phyloP scores from a whole-genome alignment of 1,140 invertebrate species.

The Penaeus japonicus region DNA sequence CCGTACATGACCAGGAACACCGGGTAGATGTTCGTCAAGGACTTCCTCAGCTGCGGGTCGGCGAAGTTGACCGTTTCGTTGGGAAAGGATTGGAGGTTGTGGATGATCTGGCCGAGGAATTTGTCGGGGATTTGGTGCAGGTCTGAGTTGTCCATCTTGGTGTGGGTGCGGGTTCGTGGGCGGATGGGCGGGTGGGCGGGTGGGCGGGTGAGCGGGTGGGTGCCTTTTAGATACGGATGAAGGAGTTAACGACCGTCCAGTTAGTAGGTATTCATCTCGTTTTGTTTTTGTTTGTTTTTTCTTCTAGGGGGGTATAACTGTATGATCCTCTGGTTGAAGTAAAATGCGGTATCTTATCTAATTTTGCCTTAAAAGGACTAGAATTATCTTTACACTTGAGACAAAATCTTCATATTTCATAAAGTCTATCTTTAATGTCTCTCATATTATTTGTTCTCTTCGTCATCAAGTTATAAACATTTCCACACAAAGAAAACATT shows the following conservation, averaged over 20 bases:
- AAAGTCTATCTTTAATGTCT: too few relatives aligned
- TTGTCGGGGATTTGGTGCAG: neutral
- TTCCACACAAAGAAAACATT: too few relatives aligned
- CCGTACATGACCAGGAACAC: constrained; percentile 31
- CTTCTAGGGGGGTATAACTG: too few relatives aligned
- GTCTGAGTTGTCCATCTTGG: neutral
- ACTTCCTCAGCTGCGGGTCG: constrained; percentile 6
- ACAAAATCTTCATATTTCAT: too few relatives aligned
- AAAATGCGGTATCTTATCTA: too few relatives aligned
- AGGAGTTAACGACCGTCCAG: neutral
- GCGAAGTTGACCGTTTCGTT: constrained; percentile 35
- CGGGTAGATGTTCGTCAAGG: constrained; percentile 21
- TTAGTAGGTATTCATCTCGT: too few relatives aligned
- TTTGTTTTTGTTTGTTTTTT: too few relatives aligned
- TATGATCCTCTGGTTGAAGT: too few relatives aligned
- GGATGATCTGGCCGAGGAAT: constrained; percentile 10
- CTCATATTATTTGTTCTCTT: too few relatives aligned
- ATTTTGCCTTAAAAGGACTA: too few relatives aligned
- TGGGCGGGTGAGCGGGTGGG: neutral
- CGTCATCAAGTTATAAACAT: too few relatives aligned
- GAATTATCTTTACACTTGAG: too few relatives aligned
- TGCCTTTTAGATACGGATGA: neutral
- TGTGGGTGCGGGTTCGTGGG: neutral
- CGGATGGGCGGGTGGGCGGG: neutral
- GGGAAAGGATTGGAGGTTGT: constrained; percentile 32